Percentiles rank a stretch among this genome's conserved stretches.
Evolutionary conservation across 2,888 invertebrate genomes (phyloP).

Genomic region (Silvanus unidentatus): DNA sequence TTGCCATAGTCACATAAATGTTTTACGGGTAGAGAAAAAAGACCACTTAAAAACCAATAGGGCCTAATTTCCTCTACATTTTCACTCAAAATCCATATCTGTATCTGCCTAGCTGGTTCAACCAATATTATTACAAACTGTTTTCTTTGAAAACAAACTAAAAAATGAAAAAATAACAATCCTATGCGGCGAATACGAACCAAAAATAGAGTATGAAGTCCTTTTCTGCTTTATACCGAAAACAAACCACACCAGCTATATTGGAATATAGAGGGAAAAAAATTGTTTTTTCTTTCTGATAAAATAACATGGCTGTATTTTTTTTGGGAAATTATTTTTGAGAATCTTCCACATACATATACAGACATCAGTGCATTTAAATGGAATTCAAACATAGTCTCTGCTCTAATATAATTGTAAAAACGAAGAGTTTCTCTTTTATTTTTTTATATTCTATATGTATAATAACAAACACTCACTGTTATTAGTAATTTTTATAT

Average conservation of each 20-base stretch:
- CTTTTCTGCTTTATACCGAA: conserved; percentile 23
- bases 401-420: too few relatives aligned
- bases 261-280: conserved; percentile 6
- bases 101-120: conserved; percentile 18
- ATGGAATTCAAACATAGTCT: too few relatives aligned
- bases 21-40: too few relatives aligned
- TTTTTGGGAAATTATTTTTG: neutral
- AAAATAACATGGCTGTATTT: conserved; percentile 7
- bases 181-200: conserved; percentile 24
- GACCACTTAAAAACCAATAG: conserved; percentile 15
- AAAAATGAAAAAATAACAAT: conserved; percentile 45
- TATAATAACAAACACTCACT: too few relatives aligned
- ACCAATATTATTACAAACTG: conserved; percentile 34
- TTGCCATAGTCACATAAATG: conserved; percentile 11
- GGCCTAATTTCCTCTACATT: conserved; percentile 17
- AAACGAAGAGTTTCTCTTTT: too few relatives aligned
- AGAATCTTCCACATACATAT: too few relatives aligned
- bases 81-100: conserved; percentile 7
- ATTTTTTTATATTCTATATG: too few relatives aligned
- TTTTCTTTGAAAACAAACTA: conserved; percentile 43
- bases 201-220: conserved; percentile 18
- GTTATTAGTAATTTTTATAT: too few relatives aligned
- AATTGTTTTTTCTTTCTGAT: conserved; percentile 5
- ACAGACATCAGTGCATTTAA: too few relatives aligned
- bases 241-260: conserved; percentile 17